A percentile compares a stretch with the other conserved stretches of the same genome.
These are phyloP conservation scores for Physocephala rufipes DNA, from an alignment of 2,888 invertebrate species.

Conservation along the genomic window DNA sequence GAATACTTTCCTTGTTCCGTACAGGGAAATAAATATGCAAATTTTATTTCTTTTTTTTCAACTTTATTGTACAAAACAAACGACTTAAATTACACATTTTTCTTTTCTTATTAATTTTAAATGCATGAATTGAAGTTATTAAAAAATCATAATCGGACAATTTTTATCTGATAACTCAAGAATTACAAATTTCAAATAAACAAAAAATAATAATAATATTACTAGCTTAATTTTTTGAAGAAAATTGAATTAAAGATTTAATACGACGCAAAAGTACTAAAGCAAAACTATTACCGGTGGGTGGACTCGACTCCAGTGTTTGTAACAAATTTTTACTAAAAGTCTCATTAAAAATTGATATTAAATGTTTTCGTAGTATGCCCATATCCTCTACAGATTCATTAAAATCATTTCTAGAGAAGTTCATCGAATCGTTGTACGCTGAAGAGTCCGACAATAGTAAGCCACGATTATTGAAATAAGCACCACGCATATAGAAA, in stretches of 20 bases:
- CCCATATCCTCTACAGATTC: slow-evolving; percentile 73
- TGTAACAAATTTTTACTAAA: slow-evolving; percentile 79
- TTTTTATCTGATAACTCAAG: not conserved
- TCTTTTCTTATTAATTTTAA: no score
- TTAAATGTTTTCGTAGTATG: slow-evolving; percentile 76
- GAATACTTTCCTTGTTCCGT: no score
- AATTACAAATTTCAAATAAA: slow-evolving; percentile 1
- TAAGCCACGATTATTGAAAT: slow-evolving; percentile 63
- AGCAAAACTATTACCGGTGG: slow-evolving; percentile 75
- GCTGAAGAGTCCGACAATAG: slow-evolving; percentile 38
- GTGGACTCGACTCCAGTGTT: slow-evolving; percentile 73
- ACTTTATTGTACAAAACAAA: not conserved
- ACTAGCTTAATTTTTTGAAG: not conserved
- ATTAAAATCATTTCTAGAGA: slow-evolving; percentile 69
- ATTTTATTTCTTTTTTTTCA: no score
- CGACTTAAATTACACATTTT: not conserved
- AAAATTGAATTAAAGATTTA: slow-evolving; percentile 81
- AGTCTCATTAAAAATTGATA: slow-evolving; percentile 79
- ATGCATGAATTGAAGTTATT: no score
- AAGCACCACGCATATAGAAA: slow-evolving; percentile 74
- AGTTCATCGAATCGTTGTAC: slow-evolving; percentile 39
- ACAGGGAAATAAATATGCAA: no score
- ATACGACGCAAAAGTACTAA: slow-evolving; percentile 81
- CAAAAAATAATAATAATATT: slow-evolving; percentile 23
- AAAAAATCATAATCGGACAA: not conserved